Conservation (phyloP, 2,113 vertebrate species). For the Triplophysa dalaica region DNA sequence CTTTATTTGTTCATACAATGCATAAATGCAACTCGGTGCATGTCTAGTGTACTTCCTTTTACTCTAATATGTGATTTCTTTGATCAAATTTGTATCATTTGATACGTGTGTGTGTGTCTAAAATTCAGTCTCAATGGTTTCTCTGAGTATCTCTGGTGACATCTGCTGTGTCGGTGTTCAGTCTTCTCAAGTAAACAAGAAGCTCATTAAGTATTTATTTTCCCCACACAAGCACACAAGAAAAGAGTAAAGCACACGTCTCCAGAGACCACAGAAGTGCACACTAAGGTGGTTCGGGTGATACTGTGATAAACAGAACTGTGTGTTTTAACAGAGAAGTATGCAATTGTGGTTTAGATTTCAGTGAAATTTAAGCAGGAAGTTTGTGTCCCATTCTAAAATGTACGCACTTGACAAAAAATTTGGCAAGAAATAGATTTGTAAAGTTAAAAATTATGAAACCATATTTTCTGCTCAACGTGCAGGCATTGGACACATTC, state of each 20-base stretch:
- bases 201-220: conserved; percentile 53
- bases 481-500: no score
- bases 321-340: background rate
- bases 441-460: no score
- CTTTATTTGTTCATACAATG: background rate
- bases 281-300: conserved; percentile 7
- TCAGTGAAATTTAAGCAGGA: conserved; percentile 22
- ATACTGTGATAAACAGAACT: background rate
- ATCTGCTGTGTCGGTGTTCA: conserved; percentile 54
- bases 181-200: conserved; percentile 45
- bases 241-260: conserved; percentile 38
- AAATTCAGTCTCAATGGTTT: background rate
- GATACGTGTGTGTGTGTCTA: background rate
- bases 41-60: no score
- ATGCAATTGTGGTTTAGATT: conserved; percentile 29
- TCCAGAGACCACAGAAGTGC: conserved; percentile 18
- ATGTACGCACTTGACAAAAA: background rate
- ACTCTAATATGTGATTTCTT: no score
- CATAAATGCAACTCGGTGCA: no score
- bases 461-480: no score
- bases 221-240: conserved; percentile 5
- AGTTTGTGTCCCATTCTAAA: conserved; percentile 6
- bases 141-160: conserved; percentile 34
- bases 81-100: no score
- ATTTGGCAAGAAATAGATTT: background rate